A percentile compares a stretch with the other conserved stretches of the same genome.
Evolutionary conservation across 2,113 vertebrate species (phyloP).

Genomic region (Callithrix jacchus): DNA sequence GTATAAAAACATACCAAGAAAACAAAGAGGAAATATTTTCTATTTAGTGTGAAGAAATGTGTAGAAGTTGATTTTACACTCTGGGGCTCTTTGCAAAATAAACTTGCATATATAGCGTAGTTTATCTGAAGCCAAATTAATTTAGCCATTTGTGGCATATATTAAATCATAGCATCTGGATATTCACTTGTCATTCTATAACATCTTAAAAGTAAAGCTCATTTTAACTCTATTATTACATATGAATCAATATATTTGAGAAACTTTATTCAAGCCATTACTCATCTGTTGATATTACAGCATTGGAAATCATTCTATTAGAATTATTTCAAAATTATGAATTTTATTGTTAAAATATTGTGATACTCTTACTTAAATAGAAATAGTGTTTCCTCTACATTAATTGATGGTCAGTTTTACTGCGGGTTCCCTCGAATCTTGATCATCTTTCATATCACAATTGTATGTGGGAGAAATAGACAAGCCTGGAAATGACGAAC

Average conservation of each 20-base stretch:
- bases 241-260: not conserved
- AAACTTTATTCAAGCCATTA: not conserved
- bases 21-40: constrained; percentile 67
- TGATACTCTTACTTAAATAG: not conserved
- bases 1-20: constrained; percentile 52
- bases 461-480: not conserved
- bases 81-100: constrained; percentile 17
- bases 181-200: constrained; percentile 17
- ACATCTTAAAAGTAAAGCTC: not conserved
- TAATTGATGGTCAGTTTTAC: not conserved
- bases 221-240: not conserved
- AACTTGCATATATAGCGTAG: not conserved
- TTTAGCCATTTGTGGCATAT: constrained; percentile 25
- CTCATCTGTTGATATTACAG: not conserved
- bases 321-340: not conserved
- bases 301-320: not conserved
- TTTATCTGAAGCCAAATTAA: not conserved
- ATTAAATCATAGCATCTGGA: not conserved
- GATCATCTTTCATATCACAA: not conserved
- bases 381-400: not conserved
- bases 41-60: constrained; percentile 30
- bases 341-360: not conserved
- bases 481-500: not conserved
- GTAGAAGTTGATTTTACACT: constrained; percentile 19
- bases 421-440: fast-evolving